Base-by-base conservation (phyloP, 2,888 invertebrate species). In the Corythucha ciliata region DNA sequence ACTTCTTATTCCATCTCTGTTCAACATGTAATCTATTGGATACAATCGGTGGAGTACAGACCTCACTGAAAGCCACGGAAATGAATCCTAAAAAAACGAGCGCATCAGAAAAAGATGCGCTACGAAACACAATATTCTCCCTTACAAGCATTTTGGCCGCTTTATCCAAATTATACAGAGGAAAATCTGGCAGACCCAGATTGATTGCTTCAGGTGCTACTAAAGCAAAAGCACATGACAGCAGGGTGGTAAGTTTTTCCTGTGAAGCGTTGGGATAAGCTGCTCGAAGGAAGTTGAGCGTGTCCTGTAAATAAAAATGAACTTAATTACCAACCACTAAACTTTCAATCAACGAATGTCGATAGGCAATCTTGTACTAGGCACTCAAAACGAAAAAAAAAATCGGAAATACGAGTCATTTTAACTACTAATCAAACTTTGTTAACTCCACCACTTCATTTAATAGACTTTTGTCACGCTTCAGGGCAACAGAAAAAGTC, bases 151-250 rank as follows among this genome's bases (percentile, higher is more conserved):
- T 76, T 55, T 71, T 67, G 3, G 81, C 82, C 25, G 80, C 79
- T 4, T 75, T 66, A 1, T 72, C 68, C 42, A 93, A 68, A 68
- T 81, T 88, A 63, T 91, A 89, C 2, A 91, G 67, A 0, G 96
- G 94, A 67, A 94, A 93, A 70, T 93, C 90, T 0, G 92, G 92
- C 52, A 96, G 69, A 49, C 81, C 82, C 50, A 90, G 72, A 52
- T 70, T 65, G 4, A 71, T 65, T 39, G 85, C 76, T 67, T 91
- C 91, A 5, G 81, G 79, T 16, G 82, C 80, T 59, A 83, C 74
- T 48, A 93, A 73, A 1, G 89, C 88, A 63, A 83, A 79, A 0
- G 83, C 85, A 56, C 83, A 83, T 2, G 86, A 82, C 56, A 91
- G 64, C 45, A 90, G 64, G 67, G 77, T 74, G 55, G 80, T 76